A percentile compares a stretch with the other conserved stretches of the same genome.
These are phyloP conservation scores for Anthonomus grandis DNA, from an alignment of 1,140 invertebrate species.

Conservation along the genomic window DNA sequence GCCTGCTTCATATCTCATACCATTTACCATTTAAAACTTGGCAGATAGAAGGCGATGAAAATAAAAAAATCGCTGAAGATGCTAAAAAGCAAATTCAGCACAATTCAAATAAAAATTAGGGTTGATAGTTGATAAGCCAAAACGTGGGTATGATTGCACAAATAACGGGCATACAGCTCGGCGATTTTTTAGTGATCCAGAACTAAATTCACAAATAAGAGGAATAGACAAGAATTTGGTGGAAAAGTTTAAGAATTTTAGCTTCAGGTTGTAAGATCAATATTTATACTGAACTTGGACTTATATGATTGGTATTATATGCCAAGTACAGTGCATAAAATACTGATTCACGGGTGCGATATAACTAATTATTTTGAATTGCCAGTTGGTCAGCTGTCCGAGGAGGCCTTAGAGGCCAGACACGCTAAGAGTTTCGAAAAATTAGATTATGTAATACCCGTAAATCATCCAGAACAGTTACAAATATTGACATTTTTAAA, in stretches of 20 bases:
- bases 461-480: too few species aligned
- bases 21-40: slow-evolving; percentile 2
- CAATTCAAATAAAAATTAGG: slow-evolving; percentile 8
- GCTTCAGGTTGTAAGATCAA: slow-evolving; percentile 8
- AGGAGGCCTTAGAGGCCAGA: not conserved
- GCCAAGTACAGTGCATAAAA: not conserved
- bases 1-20: slow-evolving; percentile 1
- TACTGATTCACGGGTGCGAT: slow-evolving; percentile 9
- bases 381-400: too few species aligned
- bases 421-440: not conserved
- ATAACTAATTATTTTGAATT: not conserved
- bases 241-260: slow-evolving; percentile 5
- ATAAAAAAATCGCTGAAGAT: not conserved
- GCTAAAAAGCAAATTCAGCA: slow-evolving; percentile 4
- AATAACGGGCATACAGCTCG: slow-evolving; percentile 5
- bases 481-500: too few species aligned
- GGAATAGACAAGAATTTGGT: slow-evolving; percentile 3
- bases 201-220: slow-evolving; percentile 6
- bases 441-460: too few species aligned
- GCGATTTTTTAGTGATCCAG: slow-evolving; percentile 4
- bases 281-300: not conserved
- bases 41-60: slow-evolving; percentile 4
- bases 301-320: not conserved
- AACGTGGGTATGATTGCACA: slow-evolving; percentile 2
- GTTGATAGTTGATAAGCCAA: too few species aligned